phyloP scores from a whole-genome alignment of 2,113 vertebrate species.

The Pholis gunnellus region DNA sequence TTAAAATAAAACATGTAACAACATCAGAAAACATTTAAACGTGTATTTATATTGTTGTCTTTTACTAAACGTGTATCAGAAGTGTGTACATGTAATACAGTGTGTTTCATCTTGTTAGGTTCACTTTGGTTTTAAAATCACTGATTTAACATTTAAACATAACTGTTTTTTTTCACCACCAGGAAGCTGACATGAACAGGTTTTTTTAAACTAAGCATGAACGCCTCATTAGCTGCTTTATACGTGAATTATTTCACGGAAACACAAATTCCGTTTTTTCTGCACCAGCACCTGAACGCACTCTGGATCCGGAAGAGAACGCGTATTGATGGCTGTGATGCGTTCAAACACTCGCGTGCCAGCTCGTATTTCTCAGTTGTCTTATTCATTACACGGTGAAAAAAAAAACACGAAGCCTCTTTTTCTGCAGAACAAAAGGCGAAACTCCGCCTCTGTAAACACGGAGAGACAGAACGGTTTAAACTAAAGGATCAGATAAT shows the following conservation, averaged over 20 bases:
- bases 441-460: conserved; percentile 32
- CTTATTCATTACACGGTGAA: not conserved
- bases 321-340: not conserved
- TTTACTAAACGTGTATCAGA: not conserved
- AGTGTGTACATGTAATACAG: not conserved
- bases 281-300: conserved; percentile 17
- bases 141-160: no score
- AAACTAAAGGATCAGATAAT: conserved; percentile 42
- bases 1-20: not conserved
- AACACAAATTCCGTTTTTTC: not conserved
- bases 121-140: no score
- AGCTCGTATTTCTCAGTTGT: conserved; percentile 23
- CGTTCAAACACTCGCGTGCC: not conserved
- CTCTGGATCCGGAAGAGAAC: accelerated
- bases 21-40: not conserved
- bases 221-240: not conserved
- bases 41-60: not conserved
- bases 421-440: not conserved
- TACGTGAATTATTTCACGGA: not conserved
- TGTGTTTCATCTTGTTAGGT: not conserved
- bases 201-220: not conserved
- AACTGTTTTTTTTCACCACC: not conserved
- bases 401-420: not conserved
- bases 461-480: conserved; percentile 5
- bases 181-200: not conserved